phyloP scores from a whole-genome alignment of 2,797 vertebrate species.

The Phoeniculus purpureus region DNA sequence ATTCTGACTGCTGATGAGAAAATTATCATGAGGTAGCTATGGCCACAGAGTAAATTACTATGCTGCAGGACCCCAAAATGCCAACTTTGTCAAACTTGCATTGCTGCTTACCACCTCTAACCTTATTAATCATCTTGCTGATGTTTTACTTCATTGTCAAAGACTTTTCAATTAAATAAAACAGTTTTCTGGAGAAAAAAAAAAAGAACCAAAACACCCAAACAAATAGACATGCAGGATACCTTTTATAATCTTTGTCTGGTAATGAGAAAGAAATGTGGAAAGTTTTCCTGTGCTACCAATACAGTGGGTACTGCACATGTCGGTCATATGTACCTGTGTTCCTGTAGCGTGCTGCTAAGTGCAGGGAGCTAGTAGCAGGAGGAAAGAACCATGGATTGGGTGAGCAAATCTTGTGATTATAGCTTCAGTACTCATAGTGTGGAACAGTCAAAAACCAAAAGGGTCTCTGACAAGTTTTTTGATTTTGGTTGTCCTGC shows the following conservation, averaged over 20 bases:
- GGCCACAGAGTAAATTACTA: background rate
- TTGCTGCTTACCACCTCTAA: background rate
- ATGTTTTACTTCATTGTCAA: background rate
- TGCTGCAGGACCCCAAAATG: background rate
- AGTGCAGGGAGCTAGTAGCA: background rate
- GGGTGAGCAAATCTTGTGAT: background rate
- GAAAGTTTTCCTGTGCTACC: background rate
- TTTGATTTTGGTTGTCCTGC: background rate
- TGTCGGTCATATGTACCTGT: accelerated
- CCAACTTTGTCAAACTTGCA: background rate
- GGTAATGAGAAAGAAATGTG: background rate
- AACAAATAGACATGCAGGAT: background rate
- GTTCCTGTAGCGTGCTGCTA: background rate
- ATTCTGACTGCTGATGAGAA: background rate
- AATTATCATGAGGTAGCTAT: background rate
- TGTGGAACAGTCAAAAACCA: background rate
- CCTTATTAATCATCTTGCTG: background rate
- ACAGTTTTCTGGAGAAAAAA: background rate
- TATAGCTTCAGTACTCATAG: background rate
- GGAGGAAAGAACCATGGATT: background rate
- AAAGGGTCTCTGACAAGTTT: background rate
- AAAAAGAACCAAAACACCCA: no score
- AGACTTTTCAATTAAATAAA: background rate
- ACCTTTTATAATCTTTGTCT: background rate
- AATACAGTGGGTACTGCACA: background rate